Evolutionary conservation across 2,888 invertebrate species (phyloP).

Genomic region (Apamea sordens): DNA sequence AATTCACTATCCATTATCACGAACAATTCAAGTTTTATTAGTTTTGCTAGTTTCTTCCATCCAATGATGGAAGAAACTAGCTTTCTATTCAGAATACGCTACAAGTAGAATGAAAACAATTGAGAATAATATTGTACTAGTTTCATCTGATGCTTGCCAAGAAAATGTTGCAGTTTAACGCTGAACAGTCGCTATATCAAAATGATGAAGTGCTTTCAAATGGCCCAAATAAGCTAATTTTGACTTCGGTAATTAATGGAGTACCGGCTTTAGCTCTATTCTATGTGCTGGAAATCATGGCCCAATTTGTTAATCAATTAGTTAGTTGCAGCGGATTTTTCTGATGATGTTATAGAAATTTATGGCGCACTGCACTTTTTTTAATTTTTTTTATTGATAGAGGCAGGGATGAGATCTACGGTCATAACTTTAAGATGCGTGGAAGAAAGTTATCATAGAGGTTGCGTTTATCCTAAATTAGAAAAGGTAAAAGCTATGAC

Average conservation of each 20-base stretch:
- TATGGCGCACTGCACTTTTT: not conserved
- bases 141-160: constrained; percentile 1
- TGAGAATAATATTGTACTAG: constrained; percentile 2
- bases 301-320: constrained; percentile 2
- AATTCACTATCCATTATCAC: too few species aligned
- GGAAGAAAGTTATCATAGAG: not conserved
- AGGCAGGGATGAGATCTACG: too few species aligned
- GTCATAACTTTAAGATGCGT: not conserved
- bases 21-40: too few species aligned
- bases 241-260: constrained; percentile 10
- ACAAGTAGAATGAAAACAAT: constrained; percentile 38
- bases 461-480: not conserved
- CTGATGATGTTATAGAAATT: not conserved
- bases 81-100: constrained; percentile 27
- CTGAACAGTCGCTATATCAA: not conserved
- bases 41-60: too few species aligned
- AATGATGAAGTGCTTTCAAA: constrained; percentile 7
- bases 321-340: not conserved
- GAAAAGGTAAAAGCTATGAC: too few species aligned
- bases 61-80: constrained; percentile 10
- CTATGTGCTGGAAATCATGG: not conserved
- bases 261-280: not conserved
- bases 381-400: too few species aligned
- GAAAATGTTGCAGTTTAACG: not conserved
- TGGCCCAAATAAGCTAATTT: constrained; percentile 6